Evolutionary conservation across 2,888 invertebrate genomes (phyloP).

Genomic region (Philopedon plagiatum): DNA sequence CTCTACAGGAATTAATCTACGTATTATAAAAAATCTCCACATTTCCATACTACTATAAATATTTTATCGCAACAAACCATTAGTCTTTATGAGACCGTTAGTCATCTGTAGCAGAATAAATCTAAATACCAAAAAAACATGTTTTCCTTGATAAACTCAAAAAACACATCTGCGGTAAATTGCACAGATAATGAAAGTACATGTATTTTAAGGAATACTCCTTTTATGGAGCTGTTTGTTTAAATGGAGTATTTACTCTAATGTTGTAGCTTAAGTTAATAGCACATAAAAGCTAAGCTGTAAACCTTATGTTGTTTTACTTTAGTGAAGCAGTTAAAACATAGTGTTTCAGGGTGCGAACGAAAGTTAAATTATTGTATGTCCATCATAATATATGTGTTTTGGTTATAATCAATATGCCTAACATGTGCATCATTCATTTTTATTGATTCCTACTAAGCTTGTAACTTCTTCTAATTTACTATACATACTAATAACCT

Average conservation of each 20-base stretch:
- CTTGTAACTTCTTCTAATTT: too few relatives aligned
- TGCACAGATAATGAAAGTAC: conserved; percentile 29
- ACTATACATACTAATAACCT: too few relatives aligned
- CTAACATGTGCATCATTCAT: too few relatives aligned
- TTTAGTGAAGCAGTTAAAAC: conserved; percentile 15
- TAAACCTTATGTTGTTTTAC: conserved; percentile 7
- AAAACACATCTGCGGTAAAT: conserved; percentile 19
- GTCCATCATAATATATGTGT: too few relatives aligned
- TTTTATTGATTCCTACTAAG: too few relatives aligned
- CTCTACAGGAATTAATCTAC: too few relatives aligned
- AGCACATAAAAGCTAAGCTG: conserved; percentile 30
- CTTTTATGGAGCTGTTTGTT: conserved; percentile 33
- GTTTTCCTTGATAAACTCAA: conserved; percentile 7
- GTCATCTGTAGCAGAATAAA: not conserved
- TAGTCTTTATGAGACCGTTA: not conserved
- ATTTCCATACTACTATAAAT: not conserved
- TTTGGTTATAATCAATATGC: too few relatives aligned
- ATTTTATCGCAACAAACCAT: conserved; percentile 2
- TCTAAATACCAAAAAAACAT: conserved; percentile 10
- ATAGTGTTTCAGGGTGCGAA: too few relatives aligned
- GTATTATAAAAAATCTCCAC: too few relatives aligned
- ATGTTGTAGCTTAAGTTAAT: conserved; percentile 12
- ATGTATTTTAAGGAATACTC: conserved; percentile 39
- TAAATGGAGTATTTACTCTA: conserved; percentile 37
- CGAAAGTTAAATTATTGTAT: too few relatives aligned